Evolutionary conservation across 2,797 vertebrate species (phyloP).

Genomic region (Sarcophilus harrisii): DNA sequence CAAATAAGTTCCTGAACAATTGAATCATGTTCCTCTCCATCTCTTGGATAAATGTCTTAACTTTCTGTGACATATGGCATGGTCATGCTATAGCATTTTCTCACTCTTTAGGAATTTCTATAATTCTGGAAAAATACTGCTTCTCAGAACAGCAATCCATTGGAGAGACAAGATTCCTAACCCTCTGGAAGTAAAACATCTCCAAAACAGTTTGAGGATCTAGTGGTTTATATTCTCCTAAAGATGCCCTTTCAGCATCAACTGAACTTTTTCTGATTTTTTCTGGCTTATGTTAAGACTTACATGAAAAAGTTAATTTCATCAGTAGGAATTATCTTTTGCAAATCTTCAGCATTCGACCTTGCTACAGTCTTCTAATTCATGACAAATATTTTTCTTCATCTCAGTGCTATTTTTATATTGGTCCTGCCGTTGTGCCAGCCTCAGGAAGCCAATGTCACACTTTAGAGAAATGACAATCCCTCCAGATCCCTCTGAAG

Average conservation of each 20-base stretch:
- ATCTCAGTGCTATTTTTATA: neutral
- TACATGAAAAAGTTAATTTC: neutral
- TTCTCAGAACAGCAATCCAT: neutral
- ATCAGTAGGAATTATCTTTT: neutral
- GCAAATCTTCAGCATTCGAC: neutral
- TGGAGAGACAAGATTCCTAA: neutral
- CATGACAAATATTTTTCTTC: neutral
- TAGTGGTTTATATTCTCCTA: neutral
- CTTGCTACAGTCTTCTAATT: neutral
- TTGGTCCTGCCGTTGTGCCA: neutral
- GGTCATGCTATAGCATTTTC: neutral
- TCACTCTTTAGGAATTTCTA: neutral
- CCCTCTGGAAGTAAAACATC: neutral
- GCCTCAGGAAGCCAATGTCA: neutral
- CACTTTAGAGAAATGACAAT: neutral
- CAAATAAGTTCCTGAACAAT: neutral
- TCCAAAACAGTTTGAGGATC: neutral
- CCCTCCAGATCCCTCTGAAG: neutral
- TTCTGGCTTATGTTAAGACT: neutral
- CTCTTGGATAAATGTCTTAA: neutral
- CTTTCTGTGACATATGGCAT: neutral
- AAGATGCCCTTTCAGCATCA: neutral
- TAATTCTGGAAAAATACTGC: neutral
- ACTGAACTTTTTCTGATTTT: neutral
- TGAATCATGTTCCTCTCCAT: neutral